phyloP scores from a whole-genome alignment of 2,888 invertebrate genomes.

The Romanomermis culicivorax region DNA sequence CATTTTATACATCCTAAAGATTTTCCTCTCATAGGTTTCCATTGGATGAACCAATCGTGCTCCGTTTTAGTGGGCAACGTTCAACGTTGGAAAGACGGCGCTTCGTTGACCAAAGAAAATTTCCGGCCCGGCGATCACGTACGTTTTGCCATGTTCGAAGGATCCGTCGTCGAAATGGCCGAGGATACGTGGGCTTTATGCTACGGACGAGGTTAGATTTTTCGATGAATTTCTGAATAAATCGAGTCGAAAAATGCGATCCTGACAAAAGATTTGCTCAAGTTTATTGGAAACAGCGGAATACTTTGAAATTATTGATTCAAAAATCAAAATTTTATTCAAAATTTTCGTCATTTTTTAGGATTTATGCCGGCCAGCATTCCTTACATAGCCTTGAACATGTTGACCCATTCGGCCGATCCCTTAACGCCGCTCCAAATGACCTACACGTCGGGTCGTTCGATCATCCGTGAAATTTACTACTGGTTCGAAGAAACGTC shows the following conservation, averaged over 20 bases:
- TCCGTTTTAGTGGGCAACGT: conserved; percentile 24
- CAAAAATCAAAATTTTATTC: not conserved
- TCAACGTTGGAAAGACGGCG: not conserved
- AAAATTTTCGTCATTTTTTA: not conserved
- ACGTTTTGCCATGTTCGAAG: conserved; percentile 7
- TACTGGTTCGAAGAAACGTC: not conserved
- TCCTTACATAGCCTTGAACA: not conserved
- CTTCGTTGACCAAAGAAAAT: not conserved
- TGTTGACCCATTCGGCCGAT: not conserved
- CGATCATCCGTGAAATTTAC: not conserved
- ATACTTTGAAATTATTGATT: too few species aligned
- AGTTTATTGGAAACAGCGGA: too few species aligned
- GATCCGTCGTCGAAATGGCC: not conserved
- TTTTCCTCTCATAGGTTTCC: too few species aligned
- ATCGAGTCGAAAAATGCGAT: too few species aligned
- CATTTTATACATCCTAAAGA: too few species aligned
- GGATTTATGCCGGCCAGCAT: not conserved
- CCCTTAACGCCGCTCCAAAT: not conserved
- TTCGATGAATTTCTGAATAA: not conserved
- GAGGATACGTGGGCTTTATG: conserved; percentile 10
- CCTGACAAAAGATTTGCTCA: too few species aligned
- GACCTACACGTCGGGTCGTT: not conserved
- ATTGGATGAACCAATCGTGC: conserved; percentile 25
- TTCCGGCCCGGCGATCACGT: conserved; percentile 4
- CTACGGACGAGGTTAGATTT: conserved; percentile 10